These are phyloP conservation scores for Stegophylla sp. DNA, from an alignment of 2,888 invertebrate species.

Conservation along the genomic window DNA sequence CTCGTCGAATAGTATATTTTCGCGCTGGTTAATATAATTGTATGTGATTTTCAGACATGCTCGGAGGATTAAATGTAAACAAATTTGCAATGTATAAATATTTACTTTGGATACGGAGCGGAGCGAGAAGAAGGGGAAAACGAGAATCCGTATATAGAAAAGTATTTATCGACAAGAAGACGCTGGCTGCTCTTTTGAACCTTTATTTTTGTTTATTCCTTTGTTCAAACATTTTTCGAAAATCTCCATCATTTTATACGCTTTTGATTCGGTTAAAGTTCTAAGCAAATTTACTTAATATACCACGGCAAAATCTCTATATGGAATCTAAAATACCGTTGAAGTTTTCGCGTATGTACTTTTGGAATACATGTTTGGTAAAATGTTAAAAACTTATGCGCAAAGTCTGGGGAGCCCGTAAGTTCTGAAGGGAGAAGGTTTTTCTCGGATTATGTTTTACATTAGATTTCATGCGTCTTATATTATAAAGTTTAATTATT, in stretches of 20 bases:
- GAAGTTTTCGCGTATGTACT: not conserved
- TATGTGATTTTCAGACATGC: conserved; percentile 1
- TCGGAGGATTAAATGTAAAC: conserved; percentile 27
- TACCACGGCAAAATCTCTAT: not conserved
- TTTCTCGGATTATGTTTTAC: not conserved
- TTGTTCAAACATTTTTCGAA: not conserved
- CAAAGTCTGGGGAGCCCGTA: not conserved
- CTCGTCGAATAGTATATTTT: not conserved
- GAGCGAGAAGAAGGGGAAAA: not conserved
- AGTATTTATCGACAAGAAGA: not conserved
- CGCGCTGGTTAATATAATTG: not conserved
- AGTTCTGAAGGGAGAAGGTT: not conserved
- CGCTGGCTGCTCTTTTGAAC: not conserved
- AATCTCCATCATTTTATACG: not conserved
- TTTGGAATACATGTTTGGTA: not conserved
- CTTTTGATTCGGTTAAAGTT: not conserved
- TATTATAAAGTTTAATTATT: not conserved
- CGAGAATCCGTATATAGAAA: not conserved
- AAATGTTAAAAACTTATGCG: not conserved
- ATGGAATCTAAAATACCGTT: not conserved
- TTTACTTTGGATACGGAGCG: not conserved
- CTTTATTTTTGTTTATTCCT: not conserved
- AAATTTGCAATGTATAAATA: conserved; percentile 9
- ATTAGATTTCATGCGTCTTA: not conserved
- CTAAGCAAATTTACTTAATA: conserved; percentile 1